Percentiles rank a stretch among this genome's conserved stretches.
phyloP scores from a whole-genome alignment of 2,113 vertebrate genomes.

The Mirounga angustirostris region DNA sequence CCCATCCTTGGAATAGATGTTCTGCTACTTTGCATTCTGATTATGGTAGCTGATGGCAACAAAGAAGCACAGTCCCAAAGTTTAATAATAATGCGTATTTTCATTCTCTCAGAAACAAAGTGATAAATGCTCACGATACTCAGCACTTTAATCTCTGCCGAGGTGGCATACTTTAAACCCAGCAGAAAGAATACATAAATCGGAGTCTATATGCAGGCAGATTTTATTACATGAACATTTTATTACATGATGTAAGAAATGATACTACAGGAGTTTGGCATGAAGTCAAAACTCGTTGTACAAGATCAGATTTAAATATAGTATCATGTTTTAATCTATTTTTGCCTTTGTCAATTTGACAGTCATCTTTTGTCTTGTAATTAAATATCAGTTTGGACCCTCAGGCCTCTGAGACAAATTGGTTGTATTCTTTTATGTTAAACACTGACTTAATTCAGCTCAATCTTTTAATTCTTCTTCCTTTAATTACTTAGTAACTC shows the following conservation, averaged over 20 bases:
- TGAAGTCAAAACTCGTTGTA: conserved; percentile 67
- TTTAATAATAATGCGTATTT: conserved; percentile 55
- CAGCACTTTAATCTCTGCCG: conserved; percentile 37
- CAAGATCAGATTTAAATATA: conserved; percentile 81
- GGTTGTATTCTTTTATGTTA: conserved; percentile 81
- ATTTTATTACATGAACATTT: conserved; percentile 56
- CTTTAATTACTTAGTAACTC: conserved; percentile 85
- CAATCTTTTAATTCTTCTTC: conserved; percentile 86
- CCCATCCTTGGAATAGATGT: not conserved
- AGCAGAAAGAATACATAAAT: conserved; percentile 49
- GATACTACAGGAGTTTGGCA: conserved; percentile 63
- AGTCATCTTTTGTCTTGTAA: conserved; percentile 80
- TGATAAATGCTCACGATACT: not conserved
- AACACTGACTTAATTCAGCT: conserved; percentile 83
- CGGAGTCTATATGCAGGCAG: not conserved
- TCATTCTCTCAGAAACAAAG: conserved; percentile 36
- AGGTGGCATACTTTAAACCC: not conserved
- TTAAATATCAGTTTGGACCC: conserved; percentile 79
- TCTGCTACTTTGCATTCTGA: conserved; percentile 48
- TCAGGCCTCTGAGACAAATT: conserved; percentile 79
- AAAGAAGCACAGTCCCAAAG: not conserved
- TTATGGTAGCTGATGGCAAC: conserved; percentile 1
- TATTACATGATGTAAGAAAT: conserved; percentile 63
- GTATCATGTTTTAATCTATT: conserved; percentile 72
- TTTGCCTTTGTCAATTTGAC: conserved; percentile 78